Base-by-base conservation (phyloP, 2,113 vertebrate species). In the Callionymus lyra region DNA sequence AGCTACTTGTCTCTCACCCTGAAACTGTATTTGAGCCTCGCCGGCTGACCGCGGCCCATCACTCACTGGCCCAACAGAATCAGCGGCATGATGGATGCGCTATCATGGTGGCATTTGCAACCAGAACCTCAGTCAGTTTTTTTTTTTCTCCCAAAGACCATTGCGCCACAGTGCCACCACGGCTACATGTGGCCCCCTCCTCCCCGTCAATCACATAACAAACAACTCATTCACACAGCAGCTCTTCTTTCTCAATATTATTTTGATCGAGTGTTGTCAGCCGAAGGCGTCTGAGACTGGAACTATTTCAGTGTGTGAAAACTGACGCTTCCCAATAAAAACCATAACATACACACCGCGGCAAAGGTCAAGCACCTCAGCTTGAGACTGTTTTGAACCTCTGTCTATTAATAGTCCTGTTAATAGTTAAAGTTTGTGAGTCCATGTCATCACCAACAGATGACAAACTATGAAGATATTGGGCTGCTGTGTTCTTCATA, bases 51-150 rank as follows among this genome's bases (percentile, higher is more conserved):
- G 9, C 43, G 39, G 47, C 39, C 61, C 56, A 68, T 77, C 71
- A 75, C 54, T 77, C 74, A 77, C 38, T 65, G 59, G 46, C 46
- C 65, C 41, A 52, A 43, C 61, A 70, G 71, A 68, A 77, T 77
- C 19, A 56, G 63, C 51, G 49, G 15, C 46, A 38, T 68, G 71
- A 72, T 65, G 61, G 49, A 74, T 77, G 63, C 6, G 1, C 44
- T n/a, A 34, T 12, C 21, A n/a, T 6, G 2, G 32, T 41, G 65
- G 62, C 54, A 62, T 66, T 45, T 76, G 72, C 70, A 65, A 72
- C 57, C 51, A 77, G 59, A 77, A 64, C 48, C 60, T 39, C n/a
- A 13, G 56, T 39, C 41, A 50, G n/a, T n/a, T n/a, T 51, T 63
- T 43, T 72, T 70, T 27, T 27, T 27, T 27, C 8, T 8, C 21